A percentile compares a stretch with the other conserved stretches of the same genome.
These are phyloP conservation scores for Drosophila nigrodunni DNA, from an alignment of 1,140 invertebrate genomes.

Conservation along the genomic window DNA sequence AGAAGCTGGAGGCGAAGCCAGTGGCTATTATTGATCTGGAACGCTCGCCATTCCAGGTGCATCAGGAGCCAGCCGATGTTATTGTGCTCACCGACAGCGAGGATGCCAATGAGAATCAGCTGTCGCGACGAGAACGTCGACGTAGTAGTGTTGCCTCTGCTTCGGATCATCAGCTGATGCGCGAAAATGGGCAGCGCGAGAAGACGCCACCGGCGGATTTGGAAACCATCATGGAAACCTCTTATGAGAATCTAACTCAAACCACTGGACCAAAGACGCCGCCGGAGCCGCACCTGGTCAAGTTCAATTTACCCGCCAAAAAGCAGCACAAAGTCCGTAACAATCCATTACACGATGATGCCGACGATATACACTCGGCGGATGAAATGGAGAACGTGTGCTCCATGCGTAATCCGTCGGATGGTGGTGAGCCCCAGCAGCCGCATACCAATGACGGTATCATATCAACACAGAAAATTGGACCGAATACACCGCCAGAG, in stretches of 20 bases:
- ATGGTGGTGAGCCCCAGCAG: slow-evolving; percentile 37
- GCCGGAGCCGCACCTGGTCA: slow-evolving; percentile 89
- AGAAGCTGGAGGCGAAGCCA: slow-evolving; percentile 87
- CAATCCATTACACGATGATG: slow-evolving; percentile 87
- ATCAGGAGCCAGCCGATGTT: slow-evolving; percentile 91
- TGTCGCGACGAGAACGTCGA: slow-evolving; percentile 36
- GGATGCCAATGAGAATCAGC: slow-evolving; percentile 85
- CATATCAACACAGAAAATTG: slow-evolving; percentile 72
- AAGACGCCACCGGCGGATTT: slow-evolving; percentile 68
- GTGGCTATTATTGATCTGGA: slow-evolving; percentile 94
- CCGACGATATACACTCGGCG: slow-evolving; percentile 83
- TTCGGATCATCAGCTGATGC: slow-evolving; percentile 51
- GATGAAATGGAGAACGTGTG: slow-evolving; percentile 64
- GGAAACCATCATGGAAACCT: slow-evolving; percentile 77
- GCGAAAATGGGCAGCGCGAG: slow-evolving; percentile 65
- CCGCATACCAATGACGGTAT: slow-evolving; percentile 34
- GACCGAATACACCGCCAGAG: slow-evolving; percentile 84
- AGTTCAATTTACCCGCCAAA: slow-evolving; percentile 88
- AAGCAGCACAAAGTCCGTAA: slow-evolving; percentile 86
- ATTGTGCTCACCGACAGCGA: slow-evolving; percentile 93
- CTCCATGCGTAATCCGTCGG: slow-evolving; percentile 28
- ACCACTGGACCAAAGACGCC: slow-evolving; percentile 89
- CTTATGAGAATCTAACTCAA: slow-evolving; percentile 68
- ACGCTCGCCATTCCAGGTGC: slow-evolving; percentile 92
- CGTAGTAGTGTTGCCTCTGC: slow-evolving; percentile 36